Evolutionary conservation across 2,113 vertebrate species (phyloP), one percentile per base, ranked within the genome.

Genomic region (Anser brachyrhynchus): DNA sequence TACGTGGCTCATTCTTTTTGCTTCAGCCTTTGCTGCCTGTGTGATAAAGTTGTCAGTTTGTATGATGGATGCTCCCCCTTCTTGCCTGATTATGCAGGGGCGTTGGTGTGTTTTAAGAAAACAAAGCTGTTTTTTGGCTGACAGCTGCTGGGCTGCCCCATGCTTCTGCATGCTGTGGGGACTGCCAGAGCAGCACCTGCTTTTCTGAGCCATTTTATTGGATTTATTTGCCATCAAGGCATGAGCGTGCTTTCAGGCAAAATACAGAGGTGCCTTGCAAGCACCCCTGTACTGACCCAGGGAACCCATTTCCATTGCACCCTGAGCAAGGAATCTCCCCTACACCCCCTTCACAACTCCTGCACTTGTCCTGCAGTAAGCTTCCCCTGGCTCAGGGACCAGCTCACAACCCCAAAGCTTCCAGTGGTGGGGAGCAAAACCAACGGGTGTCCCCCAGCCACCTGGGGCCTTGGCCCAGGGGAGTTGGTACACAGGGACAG

Each of bases 1-100:
- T 43, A 15, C 0, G 0, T 25, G 55, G 23, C 44, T 92, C 0
- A 0, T 61, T 78, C 28, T 55, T 70, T 78, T 62, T 33, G 22
- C 39, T 84, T 65, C 76, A 44, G 43, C 76, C n/a, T 82, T 43
- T 67, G 52, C 44, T 19, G 46, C n/a, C 17, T 14, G 54, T 0
- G 1, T 35, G 75, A 35, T 39, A 23, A 78, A 59, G 61, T 51
- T 3, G 2, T 3, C 1, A 25, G 55, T n/a, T 31, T 13, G 3
- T 10, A 1, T 19, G 76, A 11, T 2, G 19, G 58, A 10, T 44
- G 64, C 33, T 71, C 25, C 76, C 33, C 43, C 43, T 43, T 65
- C 21, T 7, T 39, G 18, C 16, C 26, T 18, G 37, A 5, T 35
- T 66, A n/a, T 52, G 11, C 21, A 23, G 73, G 39, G 46, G 8